Base-by-base conservation (phyloP, 1,140 invertebrate species). In the Diachasmimorpha longicaudata region DNA sequence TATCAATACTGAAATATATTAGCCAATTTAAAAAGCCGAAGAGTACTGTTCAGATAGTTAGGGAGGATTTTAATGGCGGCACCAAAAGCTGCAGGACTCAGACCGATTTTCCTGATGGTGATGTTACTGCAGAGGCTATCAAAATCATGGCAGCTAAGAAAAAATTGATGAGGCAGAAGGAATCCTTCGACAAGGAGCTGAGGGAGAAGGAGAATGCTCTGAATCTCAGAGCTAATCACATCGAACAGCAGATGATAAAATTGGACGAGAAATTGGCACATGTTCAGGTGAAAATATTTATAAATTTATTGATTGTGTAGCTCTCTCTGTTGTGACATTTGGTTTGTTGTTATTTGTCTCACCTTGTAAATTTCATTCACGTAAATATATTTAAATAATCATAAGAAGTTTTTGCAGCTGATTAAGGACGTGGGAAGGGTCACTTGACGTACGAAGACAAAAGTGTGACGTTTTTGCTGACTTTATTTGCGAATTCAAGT, bases 221-320 rank as follows among this genome's bases (percentile, higher is more conserved):
- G 31, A 87, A 81, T 52, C 77, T 83, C 44, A 85, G 85, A 63
- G 82, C 83, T 4, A 10, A 78, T 21, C 10, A 77, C 13, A 77
- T 85, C 16, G 84, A 88, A 70, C 80, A 85, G 21, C 87, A 89
- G 44, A 70, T 89, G 19, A 44, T 58, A 52, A 70, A 72, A 0
- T 79, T 89, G 5, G 84, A 87, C 73, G 73, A 82, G 71, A 88
- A 89, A 82, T 79, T 88, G 46, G 72, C 82, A 46, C 78, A 87
- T 66, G 83, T 81, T 25, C 85, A 89, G 77, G 88, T 89, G 80
- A 76, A 42, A 25, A 31, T 31, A 31, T 3, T 31, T 2, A 31
- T 2, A 3, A 2, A 31, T 31, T 31, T 31, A 6, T 31, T 31
- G 6, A 31, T 31, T 3, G 6, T 6, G 31, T 31, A n/a, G n/a